Conservation (phyloP, 2,888 invertebrate species). For the Apeira syringaria region DNA sequence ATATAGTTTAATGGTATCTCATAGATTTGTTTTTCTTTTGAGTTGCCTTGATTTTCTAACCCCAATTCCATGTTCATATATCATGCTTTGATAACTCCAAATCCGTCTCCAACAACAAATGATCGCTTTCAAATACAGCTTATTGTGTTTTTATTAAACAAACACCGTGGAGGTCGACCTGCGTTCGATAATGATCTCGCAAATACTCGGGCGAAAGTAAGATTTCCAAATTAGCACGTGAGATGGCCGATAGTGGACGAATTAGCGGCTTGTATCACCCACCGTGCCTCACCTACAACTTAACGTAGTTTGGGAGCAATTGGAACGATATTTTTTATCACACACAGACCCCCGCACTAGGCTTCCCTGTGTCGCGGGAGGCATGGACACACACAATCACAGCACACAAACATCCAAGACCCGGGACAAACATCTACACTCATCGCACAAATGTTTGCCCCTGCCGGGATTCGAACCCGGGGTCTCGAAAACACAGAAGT, state of each 20-base stretch:
- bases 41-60: too few species aligned
- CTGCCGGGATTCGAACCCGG: too few species aligned
- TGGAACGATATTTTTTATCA: too few species aligned
- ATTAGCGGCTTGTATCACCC: conserved; percentile 9
- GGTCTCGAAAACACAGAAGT: too few species aligned
- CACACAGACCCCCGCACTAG: too few species aligned
- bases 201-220: conserved; percentile 27
- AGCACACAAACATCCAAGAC: too few species aligned
- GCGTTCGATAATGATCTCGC: conserved; percentile 29
- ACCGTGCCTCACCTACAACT: neutral
- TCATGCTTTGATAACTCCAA: neutral
- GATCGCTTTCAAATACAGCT: conserved; percentile 23
- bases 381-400: too few species aligned
- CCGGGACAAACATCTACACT: too few species aligned
- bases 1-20: too few species aligned
- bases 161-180: conserved; percentile 7
- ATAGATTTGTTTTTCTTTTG: too few species aligned
- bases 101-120: conserved; percentile 2
- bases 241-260: conserved; percentile 26
- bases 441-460: too few species aligned
- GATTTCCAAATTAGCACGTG: conserved; percentile 65
- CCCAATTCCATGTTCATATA: neutral
- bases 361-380: too few species aligned
- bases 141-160: conserved; percentile 21
- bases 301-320: neutral